phyloP scores from a whole-genome alignment of 2,113 vertebrate species.

The Sphyrna mokarran region DNA sequence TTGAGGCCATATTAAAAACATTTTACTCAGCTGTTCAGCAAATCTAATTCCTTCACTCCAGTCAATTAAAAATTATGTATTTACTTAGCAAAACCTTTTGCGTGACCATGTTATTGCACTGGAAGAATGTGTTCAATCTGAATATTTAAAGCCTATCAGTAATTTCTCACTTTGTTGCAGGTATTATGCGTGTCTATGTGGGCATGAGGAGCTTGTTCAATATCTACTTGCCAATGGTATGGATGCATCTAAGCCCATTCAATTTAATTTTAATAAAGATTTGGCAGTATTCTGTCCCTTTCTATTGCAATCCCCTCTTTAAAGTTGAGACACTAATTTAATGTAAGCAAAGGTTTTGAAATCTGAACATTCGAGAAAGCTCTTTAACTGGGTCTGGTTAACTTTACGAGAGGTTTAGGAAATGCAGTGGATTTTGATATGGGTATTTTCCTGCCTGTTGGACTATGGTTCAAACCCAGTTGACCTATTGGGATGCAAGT shows the following conservation, averaged over 20 bases:
- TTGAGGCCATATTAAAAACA: neutral
- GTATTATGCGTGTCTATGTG: constrained; percentile 93
- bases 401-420: neutral
- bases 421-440: neutral
- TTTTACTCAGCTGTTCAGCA: neutral
- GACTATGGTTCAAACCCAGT: neutral
- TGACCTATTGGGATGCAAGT: neutral
- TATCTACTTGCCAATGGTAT: constrained; percentile 90
- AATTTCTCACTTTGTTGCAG: constrained; percentile 47
- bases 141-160: neutral
- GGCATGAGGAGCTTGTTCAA: constrained; percentile 87
- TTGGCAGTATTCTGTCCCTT: neutral
- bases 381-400: neutral
- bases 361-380: neutral
- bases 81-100: neutral
- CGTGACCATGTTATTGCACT: neutral
- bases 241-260: constrained; percentile 35
- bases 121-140: neutral
- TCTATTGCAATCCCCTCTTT: neutral
- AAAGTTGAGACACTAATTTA: neutral
- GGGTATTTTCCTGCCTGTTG: neutral
- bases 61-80: neutral
- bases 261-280: neutral
- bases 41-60: neutral
- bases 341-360: neutral